These are phyloP conservation scores for Acanthoscelides obtectus DNA, from an alignment of 2,888 invertebrate species.

Conservation along the genomic window DNA sequence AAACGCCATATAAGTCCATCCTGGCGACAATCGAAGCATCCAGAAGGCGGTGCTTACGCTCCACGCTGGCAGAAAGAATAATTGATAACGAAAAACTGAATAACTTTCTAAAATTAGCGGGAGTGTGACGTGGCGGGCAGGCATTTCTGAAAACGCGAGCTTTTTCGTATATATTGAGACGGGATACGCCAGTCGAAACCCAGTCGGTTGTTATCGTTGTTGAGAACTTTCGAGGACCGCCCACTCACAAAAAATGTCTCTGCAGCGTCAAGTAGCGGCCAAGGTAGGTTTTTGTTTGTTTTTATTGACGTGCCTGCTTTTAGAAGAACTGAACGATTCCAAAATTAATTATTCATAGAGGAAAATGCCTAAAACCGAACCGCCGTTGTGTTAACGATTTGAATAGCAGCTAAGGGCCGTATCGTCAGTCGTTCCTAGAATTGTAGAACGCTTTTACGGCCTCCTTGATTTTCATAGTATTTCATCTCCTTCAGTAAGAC, in stretches of 20 bases:
- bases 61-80: slow-evolving; percentile 5
- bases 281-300: slow-evolving; percentile 59
- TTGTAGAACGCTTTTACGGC: no score
- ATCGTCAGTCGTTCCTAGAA: no score
- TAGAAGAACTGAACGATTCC: no score
- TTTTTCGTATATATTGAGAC: slow-evolving; percentile 40
- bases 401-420: no score
- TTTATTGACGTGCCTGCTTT: no score
- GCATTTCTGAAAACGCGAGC: slow-evolving; percentile 14
- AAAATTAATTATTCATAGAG: no score
- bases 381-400: no score
- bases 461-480: no score
- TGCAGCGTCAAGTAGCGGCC: slow-evolving; percentile 86
- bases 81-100: slow-evolving; percentile 33
- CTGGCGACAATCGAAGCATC: slow-evolving; percentile 7
- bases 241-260: slow-evolving; percentile 62
- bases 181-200: slow-evolving; percentile 24
- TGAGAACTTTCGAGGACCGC: slow-evolving; percentile 1
- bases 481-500: no score
- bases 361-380: no score
- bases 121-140: slow-evolving; percentile 21
- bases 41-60: slow-evolving; percentile 9
- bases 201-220: background rate
- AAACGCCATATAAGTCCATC: background rate
- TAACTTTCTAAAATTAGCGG: slow-evolving; percentile 45